These are phyloP conservation scores for Athrips mouffetella DNA, from an alignment of 2,888 invertebrate genomes.

Conservation along the genomic window DNA sequence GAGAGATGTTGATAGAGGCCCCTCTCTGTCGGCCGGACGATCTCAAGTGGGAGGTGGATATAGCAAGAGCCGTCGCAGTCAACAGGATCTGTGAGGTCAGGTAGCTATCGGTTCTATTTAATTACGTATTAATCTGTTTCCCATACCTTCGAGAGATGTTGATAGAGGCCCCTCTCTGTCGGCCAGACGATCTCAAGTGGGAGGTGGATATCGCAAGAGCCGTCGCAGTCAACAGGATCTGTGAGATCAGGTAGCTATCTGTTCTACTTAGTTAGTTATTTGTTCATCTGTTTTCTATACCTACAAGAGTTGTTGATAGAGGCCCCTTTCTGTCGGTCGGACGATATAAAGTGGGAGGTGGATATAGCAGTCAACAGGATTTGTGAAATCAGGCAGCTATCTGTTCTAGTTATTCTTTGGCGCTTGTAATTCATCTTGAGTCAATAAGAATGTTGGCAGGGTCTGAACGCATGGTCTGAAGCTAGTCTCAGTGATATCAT, in stretches of 20 bases:
- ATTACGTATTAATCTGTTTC: too few relatives aligned
- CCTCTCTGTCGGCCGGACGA: constrained; percentile 45
- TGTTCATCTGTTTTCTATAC: neutral
- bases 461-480: constrained; percentile 87
- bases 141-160: constrained; percentile 83
- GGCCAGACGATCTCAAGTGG: constrained; percentile 66
- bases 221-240: constrained; percentile 81
- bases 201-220: constrained; percentile 83
- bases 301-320: neutral
- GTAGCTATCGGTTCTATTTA: constrained; percentile 57
- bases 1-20: neutral
- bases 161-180: constrained; percentile 37
- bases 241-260: constrained; percentile 82
- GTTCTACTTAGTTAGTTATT: too few relatives aligned
- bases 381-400: constrained; percentile 79
- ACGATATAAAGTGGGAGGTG: constrained; percentile 75
- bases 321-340: constrained; percentile 28
- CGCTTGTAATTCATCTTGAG: too few relatives aligned
- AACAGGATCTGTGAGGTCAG: constrained; percentile 82
- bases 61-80: too few relatives aligned
- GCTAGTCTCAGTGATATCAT: constrained; percentile 84
- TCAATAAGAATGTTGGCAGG: too few relatives aligned
- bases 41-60: constrained; percentile 78
- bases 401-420: too few relatives aligned
- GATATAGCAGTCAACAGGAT: constrained; percentile 81